Conservation (phyloP, 2,113 vertebrate genomes). For the Microtus pennsylvanicus region DNA sequence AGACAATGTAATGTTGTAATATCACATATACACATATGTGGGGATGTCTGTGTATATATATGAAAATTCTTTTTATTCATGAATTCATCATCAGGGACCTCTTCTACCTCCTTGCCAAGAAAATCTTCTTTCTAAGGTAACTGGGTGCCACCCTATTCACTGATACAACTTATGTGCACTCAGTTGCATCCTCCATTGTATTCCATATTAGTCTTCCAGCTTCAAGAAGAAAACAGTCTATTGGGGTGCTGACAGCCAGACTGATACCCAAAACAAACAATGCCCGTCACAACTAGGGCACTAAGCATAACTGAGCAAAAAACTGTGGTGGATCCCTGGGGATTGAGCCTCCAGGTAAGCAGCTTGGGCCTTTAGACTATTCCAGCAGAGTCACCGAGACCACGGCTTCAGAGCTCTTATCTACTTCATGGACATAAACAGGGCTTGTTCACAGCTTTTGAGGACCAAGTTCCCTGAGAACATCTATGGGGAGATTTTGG, state of each 20-base stretch:
- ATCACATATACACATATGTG: not conserved
- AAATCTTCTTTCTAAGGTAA: not conserved
- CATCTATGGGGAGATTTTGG: not conserved
- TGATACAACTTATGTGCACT: not conserved
- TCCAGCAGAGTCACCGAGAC: not conserved
- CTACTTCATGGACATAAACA: slow-evolving; percentile 25
- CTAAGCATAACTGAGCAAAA: not conserved
- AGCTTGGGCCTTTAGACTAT: not conserved
- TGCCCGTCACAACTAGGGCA: not conserved
- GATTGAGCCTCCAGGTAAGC: not conserved
- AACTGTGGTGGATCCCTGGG: not conserved
- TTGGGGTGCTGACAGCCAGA: not conserved
- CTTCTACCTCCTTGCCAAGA: not conserved
- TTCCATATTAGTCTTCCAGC: not conserved
- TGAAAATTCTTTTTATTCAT: not conserved
- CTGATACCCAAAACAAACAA: not conserved
- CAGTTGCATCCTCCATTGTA: not conserved
- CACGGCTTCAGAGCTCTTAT: slow-evolving; percentile 15
- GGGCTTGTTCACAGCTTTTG: not conserved
- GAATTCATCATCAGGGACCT: not conserved
- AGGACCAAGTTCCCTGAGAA: not conserved
- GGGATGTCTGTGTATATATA: too few species aligned
- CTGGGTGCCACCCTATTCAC: not conserved
- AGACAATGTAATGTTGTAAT: not conserved
- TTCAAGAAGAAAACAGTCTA: not conserved